Percentiles rank a stretch among this genome's conserved stretches.
These are phyloP conservation scores for Cosmia trapezina DNA, from an alignment of 2,888 invertebrate species.

Conservation along the genomic window DNA sequence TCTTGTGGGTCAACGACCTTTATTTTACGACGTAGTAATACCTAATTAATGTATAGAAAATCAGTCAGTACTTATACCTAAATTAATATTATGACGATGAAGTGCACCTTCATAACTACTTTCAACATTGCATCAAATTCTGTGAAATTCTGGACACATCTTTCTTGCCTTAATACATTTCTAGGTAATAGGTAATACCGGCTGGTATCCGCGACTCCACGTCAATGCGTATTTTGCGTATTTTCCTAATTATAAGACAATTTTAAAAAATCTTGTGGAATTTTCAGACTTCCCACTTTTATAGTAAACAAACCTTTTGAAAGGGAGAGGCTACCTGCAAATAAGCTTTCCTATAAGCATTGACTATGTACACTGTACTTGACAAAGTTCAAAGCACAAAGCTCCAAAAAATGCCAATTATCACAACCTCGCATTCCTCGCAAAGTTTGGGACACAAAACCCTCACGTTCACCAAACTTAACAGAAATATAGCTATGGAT, in stretches of 20 bases:
- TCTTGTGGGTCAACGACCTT: conserved; percentile 53
- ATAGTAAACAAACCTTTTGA: background rate
- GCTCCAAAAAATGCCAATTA: background rate
- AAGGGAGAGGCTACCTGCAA: background rate
- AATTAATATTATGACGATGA: background rate
- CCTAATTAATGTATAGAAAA: conserved; percentile 20
- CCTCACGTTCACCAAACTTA: background rate
- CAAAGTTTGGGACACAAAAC: conserved; percentile 6
- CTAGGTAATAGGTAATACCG: too few species aligned
- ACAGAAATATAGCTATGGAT: conserved; percentile 8
- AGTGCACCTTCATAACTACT: background rate
- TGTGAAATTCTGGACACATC: background rate
- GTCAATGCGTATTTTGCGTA: too few species aligned
- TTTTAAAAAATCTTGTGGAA: background rate
- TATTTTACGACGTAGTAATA: conserved; percentile 23
- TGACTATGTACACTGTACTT: too few species aligned
- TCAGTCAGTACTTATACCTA: too few species aligned
- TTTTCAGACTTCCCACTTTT: background rate
- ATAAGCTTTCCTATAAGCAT: background rate
- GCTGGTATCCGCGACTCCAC: too few species aligned
- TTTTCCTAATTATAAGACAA: too few species aligned
- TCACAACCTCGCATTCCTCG: background rate
- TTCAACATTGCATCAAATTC: background rate
- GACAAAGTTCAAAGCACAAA: background rate
- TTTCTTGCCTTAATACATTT: background rate